Conservation (phyloP, 2,113 vertebrate species). For the Anolis carolinensis region DNA sequence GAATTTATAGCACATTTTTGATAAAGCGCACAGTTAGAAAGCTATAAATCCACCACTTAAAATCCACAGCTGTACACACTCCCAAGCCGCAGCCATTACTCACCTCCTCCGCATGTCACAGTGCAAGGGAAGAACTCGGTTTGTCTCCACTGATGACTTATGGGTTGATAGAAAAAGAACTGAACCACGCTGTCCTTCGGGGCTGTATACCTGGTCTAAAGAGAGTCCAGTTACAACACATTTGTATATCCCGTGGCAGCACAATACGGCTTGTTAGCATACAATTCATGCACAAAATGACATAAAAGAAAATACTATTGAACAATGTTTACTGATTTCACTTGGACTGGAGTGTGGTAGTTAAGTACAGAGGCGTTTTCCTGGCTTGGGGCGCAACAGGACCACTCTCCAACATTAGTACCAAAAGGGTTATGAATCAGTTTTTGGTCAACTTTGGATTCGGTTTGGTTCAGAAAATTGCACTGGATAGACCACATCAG, state of each 20-base stretch:
- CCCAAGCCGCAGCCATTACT: conserved; percentile 45
- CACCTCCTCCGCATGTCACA: conserved; percentile 91
- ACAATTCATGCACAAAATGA: background rate
- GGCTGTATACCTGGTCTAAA: conserved; percentile 84
- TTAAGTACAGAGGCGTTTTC: too few relatives aligned
- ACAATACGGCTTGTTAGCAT: background rate
- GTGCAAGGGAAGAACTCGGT: conserved; percentile 88
- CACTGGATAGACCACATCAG: too few relatives aligned
- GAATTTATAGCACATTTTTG: conserved; percentile 24
- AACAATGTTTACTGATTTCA: too few relatives aligned
- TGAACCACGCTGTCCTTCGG: conserved; percentile 86
- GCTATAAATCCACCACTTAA: background rate
- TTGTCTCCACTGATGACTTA: conserved; percentile 87
- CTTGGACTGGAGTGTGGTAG: too few relatives aligned
- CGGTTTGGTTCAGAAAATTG: too few relatives aligned
- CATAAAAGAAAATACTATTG: background rate
- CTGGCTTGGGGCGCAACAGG: too few relatives aligned
- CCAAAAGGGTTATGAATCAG: too few relatives aligned
- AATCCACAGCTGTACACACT: conserved; percentile 27
- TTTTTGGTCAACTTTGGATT: too few relatives aligned
- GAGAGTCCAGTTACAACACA: conserved; percentile 57
- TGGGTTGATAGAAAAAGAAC: conserved; percentile 88
- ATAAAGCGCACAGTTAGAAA: background rate
- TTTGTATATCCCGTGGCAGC: background rate
- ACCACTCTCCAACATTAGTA: too few relatives aligned